A percentile compares a stretch with the other conserved stretches of the same genome.
phyloP scores from a whole-genome alignment of 2,888 invertebrate species.

The Oscheius sp. region DNA sequence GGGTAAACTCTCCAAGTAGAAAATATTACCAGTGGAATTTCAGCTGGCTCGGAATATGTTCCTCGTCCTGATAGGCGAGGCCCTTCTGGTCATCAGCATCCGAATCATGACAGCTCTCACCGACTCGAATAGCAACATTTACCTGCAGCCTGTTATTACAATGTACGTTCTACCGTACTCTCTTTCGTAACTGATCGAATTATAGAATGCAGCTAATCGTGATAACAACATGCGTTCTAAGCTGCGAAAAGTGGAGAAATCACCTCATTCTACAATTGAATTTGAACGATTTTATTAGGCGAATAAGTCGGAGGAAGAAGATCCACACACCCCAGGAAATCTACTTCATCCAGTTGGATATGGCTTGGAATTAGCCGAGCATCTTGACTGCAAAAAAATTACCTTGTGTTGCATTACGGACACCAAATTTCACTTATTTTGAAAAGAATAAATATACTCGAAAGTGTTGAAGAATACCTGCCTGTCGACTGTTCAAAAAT shows the following conservation, averaged over 20 bases:
- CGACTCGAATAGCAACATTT: background rate
- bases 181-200: background rate
- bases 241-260: conserved; percentile 18
- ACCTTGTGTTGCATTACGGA: background rate
- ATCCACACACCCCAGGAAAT: background rate
- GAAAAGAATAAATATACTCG: background rate
- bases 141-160: background rate
- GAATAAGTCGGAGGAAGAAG: background rate
- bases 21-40: background rate
- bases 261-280: background rate
- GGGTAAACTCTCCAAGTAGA: background rate
- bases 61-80: background rate
- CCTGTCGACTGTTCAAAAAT: background rate
- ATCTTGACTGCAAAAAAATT: background rate
- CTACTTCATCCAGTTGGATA: conserved; percentile 2
- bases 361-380: conserved; percentile 1
- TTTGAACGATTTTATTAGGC: background rate
- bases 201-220: conserved; percentile 1
- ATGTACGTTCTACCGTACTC: background rate
- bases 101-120: background rate
- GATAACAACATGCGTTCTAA: conserved; percentile 16
- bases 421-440: background rate
- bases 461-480: background rate
- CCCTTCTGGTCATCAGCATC: background rate
- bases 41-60: background rate